A percentile compares a stretch with the other conserved stretches of the same genome.
Evolutionary conservation across 2,888 invertebrate genomes (phyloP).

Genomic region (Catocala sponsa): DNA sequence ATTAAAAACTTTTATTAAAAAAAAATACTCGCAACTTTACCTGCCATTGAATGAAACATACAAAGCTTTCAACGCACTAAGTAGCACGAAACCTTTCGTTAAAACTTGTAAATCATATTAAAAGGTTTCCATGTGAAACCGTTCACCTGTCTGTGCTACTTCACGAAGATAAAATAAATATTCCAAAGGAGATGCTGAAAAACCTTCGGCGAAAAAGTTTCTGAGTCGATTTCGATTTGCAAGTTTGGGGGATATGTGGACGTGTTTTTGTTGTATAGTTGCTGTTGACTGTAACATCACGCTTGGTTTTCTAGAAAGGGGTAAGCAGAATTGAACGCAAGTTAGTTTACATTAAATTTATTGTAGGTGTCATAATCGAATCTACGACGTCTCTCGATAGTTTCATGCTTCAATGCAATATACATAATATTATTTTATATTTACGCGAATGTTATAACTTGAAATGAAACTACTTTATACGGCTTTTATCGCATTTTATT

Average conservation of each 20-base stretch:
- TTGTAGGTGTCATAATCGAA: too few species aligned
- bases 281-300: too few species aligned
- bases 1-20: slow-evolving; percentile 28
- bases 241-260: slow-evolving; percentile 3
- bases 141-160: slow-evolving; percentile 56
- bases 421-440: too few species aligned
- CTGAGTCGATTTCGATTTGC: slow-evolving; percentile 24
- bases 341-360: too few species aligned
- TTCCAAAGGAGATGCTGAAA: slow-evolving; percentile 38
- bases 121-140: slow-evolving; percentile 63
- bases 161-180: slow-evolving; percentile 54
- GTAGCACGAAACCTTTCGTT: slow-evolving; percentile 54
- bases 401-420: too few species aligned
- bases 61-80: slow-evolving; percentile 54
- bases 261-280: neutral
- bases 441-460: too few species aligned
- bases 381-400: too few species aligned
- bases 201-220: slow-evolving; percentile 31
- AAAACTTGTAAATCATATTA: slow-evolving; percentile 66
- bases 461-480: too few species aligned
- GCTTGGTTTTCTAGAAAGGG: too few species aligned
- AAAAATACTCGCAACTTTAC: too few species aligned
- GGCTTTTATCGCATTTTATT: too few species aligned
- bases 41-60: slow-evolving; percentile 40
- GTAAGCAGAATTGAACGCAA: too few species aligned